Evolutionary conservation across 2,113 vertebrate species (phyloP).

Genomic region (Vanacampus margaritifer): DNA sequence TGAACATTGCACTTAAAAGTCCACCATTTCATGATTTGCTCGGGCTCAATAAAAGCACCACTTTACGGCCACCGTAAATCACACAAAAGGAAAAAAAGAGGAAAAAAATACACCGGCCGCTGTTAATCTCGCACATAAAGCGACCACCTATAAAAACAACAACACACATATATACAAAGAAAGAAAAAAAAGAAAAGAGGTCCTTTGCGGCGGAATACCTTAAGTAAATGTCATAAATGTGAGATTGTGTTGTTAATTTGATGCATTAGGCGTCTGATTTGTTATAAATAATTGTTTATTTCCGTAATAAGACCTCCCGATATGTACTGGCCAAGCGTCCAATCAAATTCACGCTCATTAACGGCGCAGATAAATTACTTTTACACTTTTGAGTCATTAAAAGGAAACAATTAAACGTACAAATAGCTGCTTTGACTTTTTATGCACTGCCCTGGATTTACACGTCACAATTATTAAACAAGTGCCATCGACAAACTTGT

Average conservation of each 20-base stretch:
- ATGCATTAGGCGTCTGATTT: constrained; percentile 97
- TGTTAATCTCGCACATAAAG: constrained; percentile 97
- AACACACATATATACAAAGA: constrained; percentile 76
- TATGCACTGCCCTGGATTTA: not conserved
- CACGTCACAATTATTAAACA: not conserved
- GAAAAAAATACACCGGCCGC: constrained; percentile 84
- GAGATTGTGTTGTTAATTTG: constrained; percentile 95
- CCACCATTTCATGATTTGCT: constrained; percentile 97
- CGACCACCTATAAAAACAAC: constrained; percentile 91
- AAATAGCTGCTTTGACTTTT: not conserved
- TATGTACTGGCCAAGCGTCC: not conserved
- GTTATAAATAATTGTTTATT: constrained; percentile 99
- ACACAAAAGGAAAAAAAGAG: constrained; percentile 91
- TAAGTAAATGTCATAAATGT: constrained; percentile 99
- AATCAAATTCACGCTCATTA: constrained; percentile 6
- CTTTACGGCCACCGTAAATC: constrained; percentile 93
- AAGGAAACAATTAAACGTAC: constrained; percentile 4
- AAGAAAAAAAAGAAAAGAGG: constrained; percentile 56
- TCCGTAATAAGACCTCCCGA: constrained; percentile 79
- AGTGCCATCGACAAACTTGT: not conserved
- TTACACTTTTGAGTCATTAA: constrained; percentile 2
- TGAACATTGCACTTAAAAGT: constrained; percentile 95
- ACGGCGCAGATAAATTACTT: not conserved
- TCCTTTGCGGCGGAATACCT: constrained; percentile 89
- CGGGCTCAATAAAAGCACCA: constrained; percentile 92